phyloP scores from a whole-genome alignment of 2,113 vertebrate species.

The Prinia subflava region DNA sequence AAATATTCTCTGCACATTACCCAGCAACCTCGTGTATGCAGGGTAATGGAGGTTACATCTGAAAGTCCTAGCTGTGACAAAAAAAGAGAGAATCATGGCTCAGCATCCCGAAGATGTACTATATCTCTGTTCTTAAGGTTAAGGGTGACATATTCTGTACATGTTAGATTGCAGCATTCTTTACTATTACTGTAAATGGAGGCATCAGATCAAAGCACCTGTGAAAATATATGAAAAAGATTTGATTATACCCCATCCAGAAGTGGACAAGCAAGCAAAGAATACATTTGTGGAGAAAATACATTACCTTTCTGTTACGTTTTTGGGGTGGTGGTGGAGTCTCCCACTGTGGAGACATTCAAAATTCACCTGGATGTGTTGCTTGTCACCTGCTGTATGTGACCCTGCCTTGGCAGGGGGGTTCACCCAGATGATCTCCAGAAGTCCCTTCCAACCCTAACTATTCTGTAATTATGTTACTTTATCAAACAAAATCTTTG shows the following conservation, averaged over 20 bases:
- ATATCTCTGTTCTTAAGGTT: not conserved
- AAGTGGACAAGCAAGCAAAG: not conserved
- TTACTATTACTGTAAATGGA: not conserved
- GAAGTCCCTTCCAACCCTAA: not conserved
- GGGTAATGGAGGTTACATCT: not conserved
- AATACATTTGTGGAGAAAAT: not conserved
- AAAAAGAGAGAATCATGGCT: not conserved
- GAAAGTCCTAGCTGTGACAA: not conserved
- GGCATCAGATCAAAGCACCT: not conserved
- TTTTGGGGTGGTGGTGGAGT: not conserved
- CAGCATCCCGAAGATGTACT: not conserved
- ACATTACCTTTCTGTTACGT: not conserved
- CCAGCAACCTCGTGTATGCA: not conserved
- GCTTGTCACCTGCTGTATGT: not conserved
- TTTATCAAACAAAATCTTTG: not conserved
- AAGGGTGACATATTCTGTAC: not conserved
- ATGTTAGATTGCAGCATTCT: not conserved
- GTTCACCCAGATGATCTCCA: not conserved
- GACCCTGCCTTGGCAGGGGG: not conserved
- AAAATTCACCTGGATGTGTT: not conserved
- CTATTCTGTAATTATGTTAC: not conserved
- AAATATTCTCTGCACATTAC: not conserved
- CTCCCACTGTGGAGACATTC: not conserved
- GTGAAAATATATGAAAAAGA: not conserved
- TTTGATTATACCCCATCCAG: not conserved